These are phyloP conservation scores for Lepidonotus clava DNA, from an alignment of 2,888 invertebrate species.

Conservation along the genomic window DNA sequence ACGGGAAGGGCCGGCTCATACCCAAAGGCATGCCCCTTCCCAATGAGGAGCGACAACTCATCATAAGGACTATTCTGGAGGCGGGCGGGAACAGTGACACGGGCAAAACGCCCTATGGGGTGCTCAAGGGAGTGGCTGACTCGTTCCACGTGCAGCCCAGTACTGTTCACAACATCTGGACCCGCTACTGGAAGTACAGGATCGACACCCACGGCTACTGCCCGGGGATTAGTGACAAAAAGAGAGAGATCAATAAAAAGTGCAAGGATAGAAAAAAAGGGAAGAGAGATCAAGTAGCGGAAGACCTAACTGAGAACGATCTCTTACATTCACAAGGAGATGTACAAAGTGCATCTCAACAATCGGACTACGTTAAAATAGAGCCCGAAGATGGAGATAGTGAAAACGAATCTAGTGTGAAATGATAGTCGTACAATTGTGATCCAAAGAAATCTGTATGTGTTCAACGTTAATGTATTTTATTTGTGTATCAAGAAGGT, in stretches of 20 bases:
- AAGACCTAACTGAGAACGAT: too few species aligned
- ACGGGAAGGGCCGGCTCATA: not conserved
- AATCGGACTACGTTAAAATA: too few species aligned
- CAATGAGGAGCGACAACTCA: slow-evolving; percentile 20
- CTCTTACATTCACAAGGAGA: too few species aligned
- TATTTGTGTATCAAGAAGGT: too few species aligned
- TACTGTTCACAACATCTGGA: slow-evolving; percentile 42
- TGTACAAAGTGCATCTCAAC: too few species aligned
- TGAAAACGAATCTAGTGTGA: too few species aligned
- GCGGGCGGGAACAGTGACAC: not conserved
- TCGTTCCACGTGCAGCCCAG: slow-evolving; percentile 1
- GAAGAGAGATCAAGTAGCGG: too few species aligned
- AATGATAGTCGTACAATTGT: too few species aligned
- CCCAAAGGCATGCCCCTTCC: slow-evolving; percentile 23
- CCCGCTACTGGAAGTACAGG: slow-evolving; percentile 40
- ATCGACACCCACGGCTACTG: slow-evolving; percentile 32
- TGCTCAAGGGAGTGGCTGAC: not conserved
- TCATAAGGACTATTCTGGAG: not conserved
- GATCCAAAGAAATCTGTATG: too few species aligned
- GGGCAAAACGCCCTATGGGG: slow-evolving; percentile 14
- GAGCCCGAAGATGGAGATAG: too few species aligned
- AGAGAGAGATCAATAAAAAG: not conserved
- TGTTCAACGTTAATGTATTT: too few species aligned
- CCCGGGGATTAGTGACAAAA: slow-evolving; percentile 33
- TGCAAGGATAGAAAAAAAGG: not conserved